Evolutionary conservation across 2,113 vertebrate species (phyloP).

Genomic region (Chrysemys picta): DNA sequence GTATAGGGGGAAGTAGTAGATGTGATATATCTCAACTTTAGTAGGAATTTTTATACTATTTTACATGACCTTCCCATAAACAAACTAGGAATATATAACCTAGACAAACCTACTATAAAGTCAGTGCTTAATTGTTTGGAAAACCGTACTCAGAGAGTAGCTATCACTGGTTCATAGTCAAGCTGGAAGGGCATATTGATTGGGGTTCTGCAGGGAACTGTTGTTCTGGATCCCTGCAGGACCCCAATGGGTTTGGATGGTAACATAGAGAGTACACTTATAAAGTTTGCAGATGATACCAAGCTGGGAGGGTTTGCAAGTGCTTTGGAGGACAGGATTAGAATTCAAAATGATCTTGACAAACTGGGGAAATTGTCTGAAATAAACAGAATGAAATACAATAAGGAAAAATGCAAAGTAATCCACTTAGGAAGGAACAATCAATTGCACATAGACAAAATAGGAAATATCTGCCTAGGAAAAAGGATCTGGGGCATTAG

Average conservation of each 20-base stretch:
- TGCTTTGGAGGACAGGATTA: neutral
- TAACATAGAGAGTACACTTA: neutral
- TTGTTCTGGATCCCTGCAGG: neutral
- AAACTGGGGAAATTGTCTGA: neutral
- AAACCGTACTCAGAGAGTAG: neutral
- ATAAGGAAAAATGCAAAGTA: neutral
- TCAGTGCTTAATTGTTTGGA: neutral
- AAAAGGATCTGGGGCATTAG: neutral
- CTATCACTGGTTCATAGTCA: neutral
- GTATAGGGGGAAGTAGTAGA: neutral
- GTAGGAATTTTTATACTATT: neutral
- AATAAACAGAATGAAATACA: neutral
- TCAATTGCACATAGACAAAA: neutral
- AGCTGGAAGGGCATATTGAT: neutral
- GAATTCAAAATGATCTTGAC: neutral
- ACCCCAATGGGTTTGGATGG: neutral
- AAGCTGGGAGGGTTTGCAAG: neutral
- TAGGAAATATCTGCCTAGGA: neutral
- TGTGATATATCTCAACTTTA: neutral
- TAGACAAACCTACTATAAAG: neutral
- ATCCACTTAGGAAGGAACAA: neutral
- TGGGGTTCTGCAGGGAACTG: neutral
- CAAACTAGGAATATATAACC: neutral
- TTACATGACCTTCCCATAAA: neutral
- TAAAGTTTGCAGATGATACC: neutral